phyloP scores from a whole-genome alignment of 2,797 vertebrate species.

The Apogon hyalosoma region DNA sequence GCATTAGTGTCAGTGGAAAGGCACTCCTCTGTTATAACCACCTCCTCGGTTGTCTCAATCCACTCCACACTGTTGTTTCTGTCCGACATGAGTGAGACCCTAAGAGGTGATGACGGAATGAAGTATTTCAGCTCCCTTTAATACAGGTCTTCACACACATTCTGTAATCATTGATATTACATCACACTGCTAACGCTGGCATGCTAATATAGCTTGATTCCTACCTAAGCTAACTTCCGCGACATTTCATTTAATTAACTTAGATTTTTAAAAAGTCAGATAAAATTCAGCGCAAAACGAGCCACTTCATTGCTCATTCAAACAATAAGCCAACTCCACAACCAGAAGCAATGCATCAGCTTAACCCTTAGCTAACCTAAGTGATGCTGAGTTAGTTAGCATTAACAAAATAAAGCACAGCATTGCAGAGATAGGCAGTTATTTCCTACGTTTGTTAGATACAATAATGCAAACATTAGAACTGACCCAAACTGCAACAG shows the following conservation, averaged over 20 bases:
- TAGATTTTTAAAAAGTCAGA: too few species aligned
- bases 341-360: too few species aligned
- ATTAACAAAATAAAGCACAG: neutral
- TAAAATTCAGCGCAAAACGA: neutral
- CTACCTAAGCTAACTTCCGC: neutral
- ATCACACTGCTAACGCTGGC: slow-evolving; percentile 25
- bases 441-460: too few species aligned
- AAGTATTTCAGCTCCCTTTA: neutral
- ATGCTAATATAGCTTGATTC: neutral
- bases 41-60: slow-evolving; percentile 75
- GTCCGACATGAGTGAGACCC: slow-evolving; percentile 63
- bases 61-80: slow-evolving; percentile 61
- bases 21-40: slow-evolving; percentile 65
- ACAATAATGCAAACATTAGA: neutral
- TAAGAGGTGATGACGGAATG: neutral
- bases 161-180: neutral
- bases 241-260: rapidly evolving
- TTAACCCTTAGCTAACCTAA: neutral
- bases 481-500: neutral
- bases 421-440: neutral
- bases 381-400: neutral
- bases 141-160: neutral
- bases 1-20: slow-evolving; percentile 25
- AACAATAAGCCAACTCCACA: neutral
- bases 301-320: neutral